phyloP scores from a whole-genome alignment of 1,140 invertebrate genomes.

The Leguminivora glycinivorella region DNA sequence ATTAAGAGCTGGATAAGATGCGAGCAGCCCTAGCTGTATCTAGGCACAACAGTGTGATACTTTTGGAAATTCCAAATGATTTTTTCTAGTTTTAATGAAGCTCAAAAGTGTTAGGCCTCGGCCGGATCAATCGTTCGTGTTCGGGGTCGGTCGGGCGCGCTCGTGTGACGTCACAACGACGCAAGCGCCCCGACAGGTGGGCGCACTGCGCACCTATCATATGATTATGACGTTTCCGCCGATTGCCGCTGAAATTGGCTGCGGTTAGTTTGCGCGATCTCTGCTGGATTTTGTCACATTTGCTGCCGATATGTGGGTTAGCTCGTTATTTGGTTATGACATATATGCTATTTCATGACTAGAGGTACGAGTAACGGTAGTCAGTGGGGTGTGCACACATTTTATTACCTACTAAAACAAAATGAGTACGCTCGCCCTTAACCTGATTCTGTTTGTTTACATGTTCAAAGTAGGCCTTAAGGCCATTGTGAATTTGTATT shows the following conservation, averaged over 20 bases:
- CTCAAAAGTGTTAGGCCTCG: slow-evolving; percentile 38
- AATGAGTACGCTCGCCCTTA: too few relatives aligned
- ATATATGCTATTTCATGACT: background rate
- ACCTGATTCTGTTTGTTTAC: too few relatives aligned
- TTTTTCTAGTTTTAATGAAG: background rate
- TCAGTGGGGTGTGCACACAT: background rate
- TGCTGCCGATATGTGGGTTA: slow-evolving; percentile 6
- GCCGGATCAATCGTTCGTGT: slow-evolving; percentile 62
- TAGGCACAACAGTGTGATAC: background rate
- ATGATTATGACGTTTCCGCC: slow-evolving; percentile 75
- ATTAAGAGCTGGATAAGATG: slow-evolving; percentile 75
- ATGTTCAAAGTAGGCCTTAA: too few relatives aligned
- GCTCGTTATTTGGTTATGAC: background rate
- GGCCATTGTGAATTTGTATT: too few relatives aligned
- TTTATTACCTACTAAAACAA: background rate
- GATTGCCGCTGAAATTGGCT: slow-evolving; percentile 59
- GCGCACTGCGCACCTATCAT: slow-evolving; percentile 75
- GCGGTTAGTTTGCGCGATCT: slow-evolving; percentile 40
- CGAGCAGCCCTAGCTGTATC: slow-evolving; percentile 46
- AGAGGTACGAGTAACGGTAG: background rate
- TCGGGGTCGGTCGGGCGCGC: slow-evolving; percentile 51
- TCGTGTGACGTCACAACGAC: slow-evolving; percentile 56
- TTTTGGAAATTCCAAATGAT: background rate
- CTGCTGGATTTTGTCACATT: slow-evolving; percentile 7
- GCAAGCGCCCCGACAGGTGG: slow-evolving; percentile 75